Base-by-base conservation (phyloP, 2,888 invertebrate genomes). In the Trissolcus brochymenae region DNA sequence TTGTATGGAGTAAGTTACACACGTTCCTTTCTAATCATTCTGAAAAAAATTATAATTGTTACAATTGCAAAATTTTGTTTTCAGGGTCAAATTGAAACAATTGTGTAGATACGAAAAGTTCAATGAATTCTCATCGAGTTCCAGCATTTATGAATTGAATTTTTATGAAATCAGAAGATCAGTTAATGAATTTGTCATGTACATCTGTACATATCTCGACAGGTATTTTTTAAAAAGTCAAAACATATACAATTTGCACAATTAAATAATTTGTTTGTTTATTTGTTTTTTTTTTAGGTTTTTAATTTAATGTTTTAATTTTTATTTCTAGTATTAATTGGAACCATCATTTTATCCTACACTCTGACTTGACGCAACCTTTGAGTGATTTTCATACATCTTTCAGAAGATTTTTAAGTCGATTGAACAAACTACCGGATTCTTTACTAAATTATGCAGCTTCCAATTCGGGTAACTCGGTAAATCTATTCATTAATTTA, bases 391-490 rank as follows among this genome's bases (percentile, higher is more conserved):
- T 87, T 43, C 74, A 87, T n/a, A 29, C 51, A 1, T 76, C 79
- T 6, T 68, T 89, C 16, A 82, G 84, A 4, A 81, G 70, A 60
- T 89, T 86, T 55, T 79, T 86, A 9, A 79, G 60, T 19, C 82
- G 83, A 56, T 75, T 90, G 16, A 83, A 81, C 13, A 78, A 79
- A 65, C 83, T 90, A 16, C 88, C 90, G 46, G 89, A 89, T 76
- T 87, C 87, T 21, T 84, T 89, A 43, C 87, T 89, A 70, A 85
- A 88, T 75, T 89, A 90, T 81, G 86, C 87, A 60, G 83, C 87
- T 35, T 88, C 89, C 35, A 86, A 86, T 71, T 80, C 85, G 53
- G 90, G 90, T 35, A 90, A 90, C 78, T 87, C 87, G 85, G 90
- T 90, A 83, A 76, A 55, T 76, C 41, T 68, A 46, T 13, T 14